phyloP scores from a whole-genome alignment of 2,113 vertebrate species.

The Phalacrocorax aristotelis region DNA sequence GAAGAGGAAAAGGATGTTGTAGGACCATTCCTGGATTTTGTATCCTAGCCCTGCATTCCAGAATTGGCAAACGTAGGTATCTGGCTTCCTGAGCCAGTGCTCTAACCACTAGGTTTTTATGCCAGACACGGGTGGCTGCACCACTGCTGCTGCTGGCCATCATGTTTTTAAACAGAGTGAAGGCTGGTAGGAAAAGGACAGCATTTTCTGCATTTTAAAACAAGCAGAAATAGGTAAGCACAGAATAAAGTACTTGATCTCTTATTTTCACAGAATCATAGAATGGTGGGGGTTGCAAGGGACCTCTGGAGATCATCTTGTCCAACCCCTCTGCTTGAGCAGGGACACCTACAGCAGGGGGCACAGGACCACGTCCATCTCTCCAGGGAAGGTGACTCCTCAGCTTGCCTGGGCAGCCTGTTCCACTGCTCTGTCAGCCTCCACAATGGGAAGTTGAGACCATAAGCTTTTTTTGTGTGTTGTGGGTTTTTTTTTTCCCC shows the following conservation, averaged over 20 bases:
- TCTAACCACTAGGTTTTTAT: background rate
- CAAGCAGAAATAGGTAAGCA: background rate
- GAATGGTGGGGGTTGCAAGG: too few species aligned
- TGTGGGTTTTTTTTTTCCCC: background rate
- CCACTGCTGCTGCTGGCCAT: background rate
- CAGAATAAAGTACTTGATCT: background rate
- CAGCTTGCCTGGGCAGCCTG: too few species aligned
- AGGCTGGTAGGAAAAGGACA: background rate
- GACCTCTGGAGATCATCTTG: too few species aligned
- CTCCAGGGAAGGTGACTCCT: too few species aligned
- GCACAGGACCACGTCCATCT: too few species aligned
- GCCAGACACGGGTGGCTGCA: background rate
- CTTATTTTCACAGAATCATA: background rate
- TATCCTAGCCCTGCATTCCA: background rate
- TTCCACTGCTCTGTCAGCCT: too few species aligned
- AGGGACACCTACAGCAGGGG: too few species aligned
- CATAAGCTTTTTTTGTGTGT: accelerated
- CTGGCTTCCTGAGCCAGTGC: background rate
- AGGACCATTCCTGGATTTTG: background rate
- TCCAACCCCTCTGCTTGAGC: too few species aligned
- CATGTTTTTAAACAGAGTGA: background rate
- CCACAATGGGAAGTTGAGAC: background rate
- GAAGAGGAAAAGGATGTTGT: background rate
- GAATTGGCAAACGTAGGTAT: background rate
- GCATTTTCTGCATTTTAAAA: background rate